Conservation (phyloP, 92 coral and sea anemone species). For the Phenganax marumi region DNA sequence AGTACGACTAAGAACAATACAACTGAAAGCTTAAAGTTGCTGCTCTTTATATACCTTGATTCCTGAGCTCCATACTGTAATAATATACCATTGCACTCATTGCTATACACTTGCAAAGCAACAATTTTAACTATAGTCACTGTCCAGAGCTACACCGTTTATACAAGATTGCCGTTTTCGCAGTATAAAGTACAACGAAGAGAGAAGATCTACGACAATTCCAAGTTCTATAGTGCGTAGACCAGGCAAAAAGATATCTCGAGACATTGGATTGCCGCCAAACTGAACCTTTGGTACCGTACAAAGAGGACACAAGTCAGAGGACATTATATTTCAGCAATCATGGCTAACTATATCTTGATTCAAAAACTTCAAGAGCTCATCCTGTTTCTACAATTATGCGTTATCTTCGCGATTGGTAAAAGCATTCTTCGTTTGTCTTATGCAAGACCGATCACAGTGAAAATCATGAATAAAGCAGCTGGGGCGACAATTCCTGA, state of each 20-base stretch:
- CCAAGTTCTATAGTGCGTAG: too few species aligned
- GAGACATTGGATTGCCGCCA: neutral
- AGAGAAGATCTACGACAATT: too few species aligned
- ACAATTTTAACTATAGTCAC: neutral
- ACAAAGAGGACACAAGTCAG: neutral
- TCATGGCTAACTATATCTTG: neutral
- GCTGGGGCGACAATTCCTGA: constrained; percentile 30
- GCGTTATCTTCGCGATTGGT: constrained; percentile 21
- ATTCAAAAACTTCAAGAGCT: neutral
- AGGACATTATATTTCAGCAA: neutral
- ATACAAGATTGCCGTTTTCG: too few species aligned
- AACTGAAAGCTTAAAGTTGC: neutral
- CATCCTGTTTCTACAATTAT: neutral
- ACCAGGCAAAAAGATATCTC: neutral
- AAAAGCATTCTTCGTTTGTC: constrained; percentile 24
- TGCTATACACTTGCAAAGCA: neutral
- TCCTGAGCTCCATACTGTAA: neutral
- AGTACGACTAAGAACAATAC: neutral
- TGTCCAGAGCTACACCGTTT: neutral
- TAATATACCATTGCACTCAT: neutral
- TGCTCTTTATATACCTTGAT: neutral
- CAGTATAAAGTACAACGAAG: too few species aligned
- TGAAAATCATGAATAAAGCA: constrained; percentile 9
- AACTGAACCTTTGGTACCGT: neutral
- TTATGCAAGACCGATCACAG: neutral